These are phyloP conservation scores for Microcebus griseorufus DNA, from an alignment of 2,113 vertebrate species.

Conservation along the genomic window DNA sequence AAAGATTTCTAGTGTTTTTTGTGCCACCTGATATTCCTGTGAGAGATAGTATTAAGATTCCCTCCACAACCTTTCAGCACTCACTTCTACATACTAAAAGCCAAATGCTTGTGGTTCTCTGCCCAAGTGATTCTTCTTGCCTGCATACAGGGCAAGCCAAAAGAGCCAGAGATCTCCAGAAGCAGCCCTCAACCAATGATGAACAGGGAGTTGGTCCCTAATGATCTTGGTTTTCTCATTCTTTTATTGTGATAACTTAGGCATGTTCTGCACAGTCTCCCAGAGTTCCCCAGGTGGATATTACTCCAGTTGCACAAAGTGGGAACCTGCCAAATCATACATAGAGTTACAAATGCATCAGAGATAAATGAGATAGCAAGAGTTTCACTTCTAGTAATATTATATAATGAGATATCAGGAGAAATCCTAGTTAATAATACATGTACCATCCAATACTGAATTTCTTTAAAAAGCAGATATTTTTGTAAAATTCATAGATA, in stretches of 20 bases:
- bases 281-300: not conserved
- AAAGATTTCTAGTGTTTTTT: not conserved
- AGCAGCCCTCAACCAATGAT: not conserved
- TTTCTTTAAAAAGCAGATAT: not conserved
- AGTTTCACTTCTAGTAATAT: not conserved
- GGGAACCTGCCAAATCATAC: not conserved
- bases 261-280: not conserved
- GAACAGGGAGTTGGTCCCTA: not conserved
- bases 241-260: not conserved
- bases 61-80: not conserved
- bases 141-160: not conserved
- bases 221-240: not conserved
- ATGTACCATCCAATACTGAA: not conserved
- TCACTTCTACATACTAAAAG: not conserved
- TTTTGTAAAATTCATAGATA: not conserved
- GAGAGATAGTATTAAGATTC: not conserved
- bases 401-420: not conserved
- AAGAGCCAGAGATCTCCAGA: not conserved
- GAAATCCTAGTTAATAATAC: constrained; percentile 7
- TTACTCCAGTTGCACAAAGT: not conserved
- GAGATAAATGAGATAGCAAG: not conserved
- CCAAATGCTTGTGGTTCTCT: not conserved
- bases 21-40: not conserved
- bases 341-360: not conserved
- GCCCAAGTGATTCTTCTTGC: not conserved